Evolutionary conservation across 1,140 invertebrate species (phyloP), one percentile per base, ranked within the genome.

Genomic region (Leptopilina clavipes): DNA sequence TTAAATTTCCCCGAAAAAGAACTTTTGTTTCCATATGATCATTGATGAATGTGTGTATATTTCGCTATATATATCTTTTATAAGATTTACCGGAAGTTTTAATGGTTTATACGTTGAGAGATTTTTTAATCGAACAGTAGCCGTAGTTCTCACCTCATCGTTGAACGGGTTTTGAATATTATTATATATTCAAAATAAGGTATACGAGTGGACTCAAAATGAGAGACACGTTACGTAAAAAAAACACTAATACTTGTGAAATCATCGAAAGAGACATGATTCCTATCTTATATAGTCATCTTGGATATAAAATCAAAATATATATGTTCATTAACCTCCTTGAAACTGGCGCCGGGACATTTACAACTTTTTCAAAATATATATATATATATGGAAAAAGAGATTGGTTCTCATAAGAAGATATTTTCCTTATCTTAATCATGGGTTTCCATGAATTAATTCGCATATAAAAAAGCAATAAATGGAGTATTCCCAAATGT

Each of bases 141-240:
- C 76, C 59, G n/a, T n/a, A 70, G 65, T 83, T 81, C 79, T 83
- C 82, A 81, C 79, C 79, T 83, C 25, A 31, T 31, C 82, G 77
- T 81, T 79, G 79, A 71, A 78, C 76, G 71, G 25, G 40, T 79
- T 70, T 54, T 19, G 19, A 71, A 81, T 65, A 19, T 18, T 59
- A 81, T 83, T 83, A 83, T 18, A 75, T 71, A 83, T 83, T 83
- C 82, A 74, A 37, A 73, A 76, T 76, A 70, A 14, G 19, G 78
- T 77, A n/a, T n/a, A n/a, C n/a, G 71, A 79, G 78, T 83, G 25
- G 25, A 2, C 76, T 76, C 25, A 71, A 77, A 81, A 83, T 83
- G 77, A 31, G 1, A 31, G 79, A 76, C 31, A 72, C 70, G 80
- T 83, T 83, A 79, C 82, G 75, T 78, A 83, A 81, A 77, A 31